phyloP scores from a whole-genome alignment of 2,797 vertebrate species.

The Helarctos malayanus region DNA sequence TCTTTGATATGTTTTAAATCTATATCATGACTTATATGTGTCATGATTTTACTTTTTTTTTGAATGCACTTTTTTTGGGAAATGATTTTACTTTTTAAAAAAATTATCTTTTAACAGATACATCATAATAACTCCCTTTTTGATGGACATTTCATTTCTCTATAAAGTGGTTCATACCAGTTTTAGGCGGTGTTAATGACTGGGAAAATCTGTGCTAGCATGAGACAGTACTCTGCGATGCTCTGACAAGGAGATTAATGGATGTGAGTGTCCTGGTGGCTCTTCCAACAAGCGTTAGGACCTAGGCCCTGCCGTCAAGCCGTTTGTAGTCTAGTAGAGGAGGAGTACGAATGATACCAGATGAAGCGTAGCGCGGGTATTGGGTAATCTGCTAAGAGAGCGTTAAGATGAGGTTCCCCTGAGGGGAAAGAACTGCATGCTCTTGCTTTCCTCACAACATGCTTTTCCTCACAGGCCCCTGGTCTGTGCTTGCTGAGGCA shows the following conservation, averaged over 20 bases:
- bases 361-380: background rate
- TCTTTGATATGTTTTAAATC: background rate
- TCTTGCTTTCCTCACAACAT: background rate
- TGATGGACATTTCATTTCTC: slow-evolving; percentile 1
- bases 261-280: background rate
- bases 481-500: background rate
- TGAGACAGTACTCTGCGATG: background rate
- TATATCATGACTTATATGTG: background rate
- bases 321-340: background rate
- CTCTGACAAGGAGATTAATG: background rate
- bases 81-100: background rate
- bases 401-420: background rate
- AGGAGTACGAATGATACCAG: background rate
- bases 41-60: background rate
- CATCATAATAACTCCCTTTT: background rate
- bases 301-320: background rate
- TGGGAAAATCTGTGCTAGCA: background rate
- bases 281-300: background rate
- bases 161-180: background rate
- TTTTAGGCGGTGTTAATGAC: background rate
- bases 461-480: background rate
- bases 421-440: background rate
- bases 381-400: background rate
- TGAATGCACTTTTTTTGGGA: no score
- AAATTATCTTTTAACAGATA: background rate